Conservation (phyloP, 2,113 vertebrate genomes). For the Tylochromis polylepis region DNA sequence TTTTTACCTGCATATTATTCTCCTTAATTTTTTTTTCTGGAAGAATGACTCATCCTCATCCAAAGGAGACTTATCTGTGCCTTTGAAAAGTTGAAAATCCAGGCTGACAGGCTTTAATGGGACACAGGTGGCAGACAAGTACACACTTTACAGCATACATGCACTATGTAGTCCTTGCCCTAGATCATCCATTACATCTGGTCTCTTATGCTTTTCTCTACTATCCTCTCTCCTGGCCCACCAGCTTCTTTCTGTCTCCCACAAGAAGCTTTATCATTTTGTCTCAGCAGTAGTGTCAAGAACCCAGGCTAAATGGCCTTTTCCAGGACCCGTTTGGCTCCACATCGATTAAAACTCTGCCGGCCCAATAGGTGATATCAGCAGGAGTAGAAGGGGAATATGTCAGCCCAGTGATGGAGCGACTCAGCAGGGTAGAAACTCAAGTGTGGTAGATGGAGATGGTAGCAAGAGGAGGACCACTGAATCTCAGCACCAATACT, state of each 20-base stretch:
- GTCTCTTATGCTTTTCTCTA: not conserved
- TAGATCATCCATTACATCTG: not conserved
- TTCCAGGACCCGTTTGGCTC: conserved; percentile 38
- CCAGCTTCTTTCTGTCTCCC: conserved; percentile 5
- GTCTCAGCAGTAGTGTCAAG: conserved; percentile 19
- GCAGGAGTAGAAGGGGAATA: not conserved
- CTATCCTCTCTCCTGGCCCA: not conserved
- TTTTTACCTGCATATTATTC: not conserved
- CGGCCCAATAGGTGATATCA: conserved; percentile 10
- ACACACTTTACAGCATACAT: not conserved
- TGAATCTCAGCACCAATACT: conserved; percentile 20
- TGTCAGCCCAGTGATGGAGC: conserved; percentile 21
- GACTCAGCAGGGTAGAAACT: conserved; percentile 9
- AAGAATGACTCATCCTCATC: not conserved
- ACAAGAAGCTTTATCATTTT: conserved; percentile 29
- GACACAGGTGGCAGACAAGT: not conserved
- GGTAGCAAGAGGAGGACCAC: not conserved
- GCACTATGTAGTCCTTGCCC: not conserved
- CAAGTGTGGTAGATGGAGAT: not conserved
- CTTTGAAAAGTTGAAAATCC: not conserved
- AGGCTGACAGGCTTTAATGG: not conserved
- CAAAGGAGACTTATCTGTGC: not conserved
- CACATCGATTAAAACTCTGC: conserved; percentile 40
- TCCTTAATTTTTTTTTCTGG: not conserved
- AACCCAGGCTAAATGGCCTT: conserved; percentile 40